Evolutionary conservation across 2,797 vertebrate genomes (phyloP).

Genomic region (Stomatorhinus walkeri): DNA sequence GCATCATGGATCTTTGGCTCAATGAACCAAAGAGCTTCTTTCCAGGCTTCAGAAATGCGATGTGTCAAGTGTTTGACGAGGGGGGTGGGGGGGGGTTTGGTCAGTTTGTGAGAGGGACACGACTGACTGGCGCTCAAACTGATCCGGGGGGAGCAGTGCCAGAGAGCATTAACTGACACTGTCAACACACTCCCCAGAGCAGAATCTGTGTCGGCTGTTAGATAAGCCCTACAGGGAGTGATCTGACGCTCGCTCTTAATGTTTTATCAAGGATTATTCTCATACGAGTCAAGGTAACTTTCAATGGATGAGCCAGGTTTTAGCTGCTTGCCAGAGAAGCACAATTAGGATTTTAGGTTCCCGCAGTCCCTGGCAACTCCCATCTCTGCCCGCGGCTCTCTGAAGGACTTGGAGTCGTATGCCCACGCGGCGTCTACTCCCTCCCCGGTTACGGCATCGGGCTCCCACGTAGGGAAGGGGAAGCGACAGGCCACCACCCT

Average conservation of each 20-base stretch:
- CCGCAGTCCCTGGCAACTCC: neutral
- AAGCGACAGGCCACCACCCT: constrained; percentile 89
- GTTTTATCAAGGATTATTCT: neutral
- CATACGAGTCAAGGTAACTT: neutral
- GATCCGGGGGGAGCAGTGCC: neutral
- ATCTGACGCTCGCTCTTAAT: neutral
- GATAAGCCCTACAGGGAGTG: neutral
- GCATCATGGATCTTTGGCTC: neutral
- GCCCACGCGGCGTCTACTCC: constrained; percentile 87
- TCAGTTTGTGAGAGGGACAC: neutral
- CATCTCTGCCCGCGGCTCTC: constrained; percentile 29
- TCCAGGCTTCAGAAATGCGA: neutral
- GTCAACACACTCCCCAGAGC: neutral
- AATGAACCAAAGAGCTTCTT: neutral
- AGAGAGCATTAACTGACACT: neutral
- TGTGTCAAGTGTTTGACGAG: neutral
- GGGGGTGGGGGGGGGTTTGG: no score
- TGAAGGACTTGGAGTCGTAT: constrained; percentile 65
- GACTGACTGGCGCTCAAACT: neutral
- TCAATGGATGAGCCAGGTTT: neutral
- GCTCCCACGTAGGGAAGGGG: constrained; percentile 85
- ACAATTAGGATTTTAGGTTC: neutral
- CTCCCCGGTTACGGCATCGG: constrained; percentile 68
- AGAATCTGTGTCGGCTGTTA: neutral
- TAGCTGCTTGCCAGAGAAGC: neutral